Percentiles rank a stretch among this genome's conserved stretches.
phyloP scores from a whole-genome alignment of 2,797 vertebrate genomes.

The Chaenodraco wilsoni region DNA sequence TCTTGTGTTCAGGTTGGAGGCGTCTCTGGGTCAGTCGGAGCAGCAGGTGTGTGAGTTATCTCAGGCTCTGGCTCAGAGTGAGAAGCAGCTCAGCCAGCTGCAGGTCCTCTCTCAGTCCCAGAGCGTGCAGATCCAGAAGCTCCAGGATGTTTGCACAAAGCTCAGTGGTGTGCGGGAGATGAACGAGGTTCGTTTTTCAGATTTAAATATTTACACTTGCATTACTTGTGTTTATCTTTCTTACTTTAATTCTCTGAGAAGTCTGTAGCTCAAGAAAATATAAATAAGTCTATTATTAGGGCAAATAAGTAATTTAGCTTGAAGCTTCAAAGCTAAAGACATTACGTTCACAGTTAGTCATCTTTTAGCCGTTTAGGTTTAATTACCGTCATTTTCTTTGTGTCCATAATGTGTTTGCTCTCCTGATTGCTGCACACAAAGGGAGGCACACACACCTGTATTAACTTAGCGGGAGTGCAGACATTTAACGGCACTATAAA shows the following conservation, averaged over 20 bases:
- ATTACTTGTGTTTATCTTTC: not conserved
- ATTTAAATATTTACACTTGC: not conserved
- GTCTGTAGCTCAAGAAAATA: not conserved
- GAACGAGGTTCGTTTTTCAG: slow-evolving; percentile 76
- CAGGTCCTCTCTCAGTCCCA: slow-evolving; percentile 74
- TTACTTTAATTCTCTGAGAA: not conserved
- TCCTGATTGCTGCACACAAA: too few species aligned
- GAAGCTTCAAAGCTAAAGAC: too few species aligned
- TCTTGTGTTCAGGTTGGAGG: slow-evolving; percentile 69
- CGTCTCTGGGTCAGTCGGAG: slow-evolving; percentile 66
- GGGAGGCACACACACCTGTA: too few species aligned
- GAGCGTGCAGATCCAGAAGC: slow-evolving; percentile 74
- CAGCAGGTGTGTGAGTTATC: slow-evolving; percentile 60
- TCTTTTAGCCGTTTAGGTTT: too few species aligned
- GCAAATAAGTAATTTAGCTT: too few species aligned
- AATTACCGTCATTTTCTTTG: too few species aligned
- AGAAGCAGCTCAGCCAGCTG: slow-evolving; percentile 69
- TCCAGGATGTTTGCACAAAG: slow-evolving; percentile 72
- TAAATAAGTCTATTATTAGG: not conserved
- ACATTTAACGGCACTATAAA: too few species aligned
- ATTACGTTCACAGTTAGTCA: too few species aligned
- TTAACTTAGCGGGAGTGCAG: too few species aligned
- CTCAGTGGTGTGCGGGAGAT: slow-evolving; percentile 74
- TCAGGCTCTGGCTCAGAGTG: slow-evolving; percentile 70
- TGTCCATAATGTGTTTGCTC: too few species aligned